Evolutionary conservation across 2,797 vertebrate species (phyloP), one percentile per base, ranked within the genome.

Genomic region (Australoheros facetus): DNA sequence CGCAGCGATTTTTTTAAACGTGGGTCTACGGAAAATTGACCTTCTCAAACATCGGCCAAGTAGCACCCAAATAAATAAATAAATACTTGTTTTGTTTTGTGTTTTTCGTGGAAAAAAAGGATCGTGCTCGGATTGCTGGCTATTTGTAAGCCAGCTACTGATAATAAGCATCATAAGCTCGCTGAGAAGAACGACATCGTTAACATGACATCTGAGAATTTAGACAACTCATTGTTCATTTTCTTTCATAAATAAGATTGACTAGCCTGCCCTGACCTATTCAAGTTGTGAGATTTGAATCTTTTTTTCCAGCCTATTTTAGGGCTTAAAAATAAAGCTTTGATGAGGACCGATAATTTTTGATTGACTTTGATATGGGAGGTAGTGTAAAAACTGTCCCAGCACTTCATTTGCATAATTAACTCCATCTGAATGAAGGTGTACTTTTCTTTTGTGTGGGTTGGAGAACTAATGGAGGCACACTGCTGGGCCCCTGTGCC

Each of bases 391-490:
- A 60, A 21, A 30, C 10, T 30, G 39, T 16, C n/a, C 19, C 16
- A n/a, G 2, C 78, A 77, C 16, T 60, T 76, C 1, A 45, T 83
- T 83, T 91, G 23, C 69, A 72, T 89, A 77, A 77, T 77, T 53
- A 87, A 73, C 79, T 83, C 72, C 32, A 28, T 85, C 42, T 73
- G 32, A 81, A 70, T 83, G 55, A 75, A 78, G 64, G 45, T 83
- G 72, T 6, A 32, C 23, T 57, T 82, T 39, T 71, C 56, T 71
- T 74, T 78, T 83, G 77, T 83, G 79, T 79, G 64, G 60, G 66
- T 72, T 60, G 85, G 78, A 71, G 56, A 37, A 58, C 42, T 72
- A 80, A 80, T 77, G 79, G 78, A 89, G 71, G 54, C 56, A 66
- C 3, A 11, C 73, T 17, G 28, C 54, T 77, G 23, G 72, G 58